Conservation (phyloP, 2,888 invertebrate genomes). For the Phaedon cochleariae region DNA sequence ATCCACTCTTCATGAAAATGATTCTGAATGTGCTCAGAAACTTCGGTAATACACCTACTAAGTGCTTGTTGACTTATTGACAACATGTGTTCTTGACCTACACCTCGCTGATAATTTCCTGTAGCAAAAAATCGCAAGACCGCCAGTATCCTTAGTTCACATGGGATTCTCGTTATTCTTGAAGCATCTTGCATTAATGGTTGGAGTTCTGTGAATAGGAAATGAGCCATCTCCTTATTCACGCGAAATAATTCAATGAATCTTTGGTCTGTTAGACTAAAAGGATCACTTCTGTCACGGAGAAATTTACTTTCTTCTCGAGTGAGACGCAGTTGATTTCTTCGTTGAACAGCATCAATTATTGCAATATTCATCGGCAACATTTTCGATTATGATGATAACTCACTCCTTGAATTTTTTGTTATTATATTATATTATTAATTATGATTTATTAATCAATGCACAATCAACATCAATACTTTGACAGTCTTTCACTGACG, state of each 20-base stretch:
- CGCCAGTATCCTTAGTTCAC: constrained; percentile 1
- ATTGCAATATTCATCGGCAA: neutral
- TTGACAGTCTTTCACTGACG: no score
- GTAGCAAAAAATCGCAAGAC: constrained; percentile 9
- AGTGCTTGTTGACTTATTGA: neutral
- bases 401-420: no score
- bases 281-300: neutral
- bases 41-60: neutral
- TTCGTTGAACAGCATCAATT: neutral
- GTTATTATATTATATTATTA: no score
- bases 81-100: neutral
- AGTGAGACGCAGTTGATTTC: neutral
- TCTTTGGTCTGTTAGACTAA: neutral
- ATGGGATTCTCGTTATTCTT: neutral
- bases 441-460: neutral
- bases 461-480: no score
- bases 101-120: neutral
- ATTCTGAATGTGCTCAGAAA: neutral
- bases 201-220: neutral
- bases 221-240: neutral
- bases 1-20: neutral
- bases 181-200: neutral
- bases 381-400: no score
- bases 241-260: neutral
- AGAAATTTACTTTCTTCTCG: neutral